phyloP scores from a whole-genome alignment of 30 jellyfish, hydroid and myxozoan species.

The Mastigias papua region DNA sequence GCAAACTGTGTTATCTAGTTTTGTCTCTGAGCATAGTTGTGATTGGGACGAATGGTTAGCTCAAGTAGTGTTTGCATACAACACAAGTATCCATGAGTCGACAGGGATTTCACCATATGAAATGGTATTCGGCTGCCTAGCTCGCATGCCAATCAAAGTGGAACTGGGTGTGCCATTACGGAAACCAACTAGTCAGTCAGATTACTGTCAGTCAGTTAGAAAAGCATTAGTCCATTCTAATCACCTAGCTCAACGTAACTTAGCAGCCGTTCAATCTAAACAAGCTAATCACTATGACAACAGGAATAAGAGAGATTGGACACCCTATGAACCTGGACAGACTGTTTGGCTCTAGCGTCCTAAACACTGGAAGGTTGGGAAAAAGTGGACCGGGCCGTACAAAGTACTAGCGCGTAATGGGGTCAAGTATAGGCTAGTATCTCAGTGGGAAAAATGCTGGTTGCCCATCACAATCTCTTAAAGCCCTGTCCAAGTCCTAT shows the following conservation, averaged over 20 bases:
- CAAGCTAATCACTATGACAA: not conserved
- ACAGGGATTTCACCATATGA: conserved; percentile 39
- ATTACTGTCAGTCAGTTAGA: conserved; percentile 13
- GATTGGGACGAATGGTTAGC: conserved; percentile 36
- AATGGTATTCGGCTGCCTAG: conserved; percentile 53
- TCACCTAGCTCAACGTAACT: conserved; percentile 9
- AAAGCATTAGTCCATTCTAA: conserved; percentile 4
- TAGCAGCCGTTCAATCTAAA: not conserved
- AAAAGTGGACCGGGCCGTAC: conserved; percentile 14
- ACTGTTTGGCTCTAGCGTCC: conserved; percentile 25
- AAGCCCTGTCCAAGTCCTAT: conserved; percentile 4
- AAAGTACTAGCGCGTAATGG: not conserved
- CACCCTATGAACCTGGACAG: conserved; percentile 4
- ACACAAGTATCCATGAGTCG: conserved; percentile 48
- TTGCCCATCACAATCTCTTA: not conserved
- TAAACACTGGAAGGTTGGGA: not conserved
- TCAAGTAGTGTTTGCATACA: conserved; percentile 42
- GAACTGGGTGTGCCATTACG: conserved; percentile 14
- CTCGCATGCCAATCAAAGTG: conserved; percentile 16
- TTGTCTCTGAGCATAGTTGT: not conserved
- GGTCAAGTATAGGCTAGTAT: not conserved
- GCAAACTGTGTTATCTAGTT: not conserved
- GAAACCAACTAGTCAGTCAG: conserved; percentile 29
- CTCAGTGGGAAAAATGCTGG: not conserved
- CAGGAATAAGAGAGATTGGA: not conserved